Evolutionary conservation across 2,797 vertebrate genomes (phyloP).

Genomic region (Zalophus californianus): DNA sequence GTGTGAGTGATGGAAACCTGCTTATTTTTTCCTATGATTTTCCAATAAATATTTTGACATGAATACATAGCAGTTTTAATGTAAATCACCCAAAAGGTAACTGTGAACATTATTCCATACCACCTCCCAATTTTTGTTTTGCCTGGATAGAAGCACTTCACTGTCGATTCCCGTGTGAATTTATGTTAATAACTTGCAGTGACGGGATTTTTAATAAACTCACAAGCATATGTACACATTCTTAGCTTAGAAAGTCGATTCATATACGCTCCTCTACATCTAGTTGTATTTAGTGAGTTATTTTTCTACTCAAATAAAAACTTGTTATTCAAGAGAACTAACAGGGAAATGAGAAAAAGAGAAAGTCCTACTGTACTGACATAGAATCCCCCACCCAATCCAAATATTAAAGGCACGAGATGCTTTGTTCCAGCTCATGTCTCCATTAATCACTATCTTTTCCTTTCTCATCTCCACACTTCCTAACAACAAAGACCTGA

Average conservation of each 20-base stretch:
- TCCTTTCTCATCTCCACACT: neutral
- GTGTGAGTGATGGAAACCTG: neutral
- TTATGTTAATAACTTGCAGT: neutral
- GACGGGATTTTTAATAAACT: neutral
- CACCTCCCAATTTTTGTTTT: neutral
- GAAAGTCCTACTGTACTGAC: neutral
- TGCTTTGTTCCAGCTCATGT: neutral
- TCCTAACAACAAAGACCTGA: neutral
- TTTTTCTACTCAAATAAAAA: neutral
- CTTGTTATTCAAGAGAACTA: neutral
- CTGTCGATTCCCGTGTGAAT: neutral
- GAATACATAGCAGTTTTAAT: neutral
- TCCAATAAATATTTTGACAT: neutral
- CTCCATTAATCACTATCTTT: neutral
- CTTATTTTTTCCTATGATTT: constrained; percentile 27
- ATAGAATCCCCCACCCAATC: neutral
- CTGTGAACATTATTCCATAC: neutral
- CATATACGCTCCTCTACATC: neutral
- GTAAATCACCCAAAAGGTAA: neutral
- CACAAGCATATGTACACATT: neutral
- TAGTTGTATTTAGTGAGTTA: neutral
- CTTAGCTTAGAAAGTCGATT: neutral
- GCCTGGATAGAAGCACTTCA: neutral
- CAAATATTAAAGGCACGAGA: neutral
- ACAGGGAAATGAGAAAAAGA: neutral